Evolutionary conservation across 2,888 invertebrate genomes (phyloP), one percentile per base, ranked within the genome.

Genomic region (Agrenia bidenticulata): DNA sequence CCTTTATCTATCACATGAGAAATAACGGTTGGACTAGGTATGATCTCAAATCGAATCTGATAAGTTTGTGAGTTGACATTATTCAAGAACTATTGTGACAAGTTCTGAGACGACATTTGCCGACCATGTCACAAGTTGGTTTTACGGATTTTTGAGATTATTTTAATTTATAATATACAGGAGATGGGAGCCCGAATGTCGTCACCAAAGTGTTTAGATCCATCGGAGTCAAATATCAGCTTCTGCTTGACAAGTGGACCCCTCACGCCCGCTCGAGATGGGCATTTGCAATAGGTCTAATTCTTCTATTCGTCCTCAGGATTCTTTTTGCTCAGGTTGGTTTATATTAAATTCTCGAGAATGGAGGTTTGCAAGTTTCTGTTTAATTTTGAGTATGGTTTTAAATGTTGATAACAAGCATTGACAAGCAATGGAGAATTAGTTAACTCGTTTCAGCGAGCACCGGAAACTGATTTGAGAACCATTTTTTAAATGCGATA

Each of bases 301-400:
- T 92, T 79, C 77, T 87, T 68, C 79, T 87, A 79, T 94, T 94
- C 82, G 82, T 91, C 79, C 82, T 90, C 77, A 86, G 93, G 81
- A 88, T 94, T 81, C 84, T 92, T 79, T 81, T 89, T 76, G 86
- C 89, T 79, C 92, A 90, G 87, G 91, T 90, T 83, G 82, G 32
- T 9, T 55, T 26, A 21, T 53, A 24, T 45, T n/a, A 11, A 49
- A 49, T 17, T 49, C 7, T 17, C 49, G n/a, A n/a, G 17, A 49
- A n/a, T 17, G 17, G 13, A 19, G 17, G 49, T 49, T 49, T 49
- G 5, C 5, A 49, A 39, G 39, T 7, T 39, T 39, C 7, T 39
- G 39, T n/a, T 11, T 15, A 15, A 39, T 39, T 39, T 39, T 39
- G 41, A 15, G 15, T 11, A 39, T 39, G 41, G 15, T 11, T 11